phyloP scores from a whole-genome alignment of 2,113 vertebrate species.

The Eolophus roseicapilla region DNA sequence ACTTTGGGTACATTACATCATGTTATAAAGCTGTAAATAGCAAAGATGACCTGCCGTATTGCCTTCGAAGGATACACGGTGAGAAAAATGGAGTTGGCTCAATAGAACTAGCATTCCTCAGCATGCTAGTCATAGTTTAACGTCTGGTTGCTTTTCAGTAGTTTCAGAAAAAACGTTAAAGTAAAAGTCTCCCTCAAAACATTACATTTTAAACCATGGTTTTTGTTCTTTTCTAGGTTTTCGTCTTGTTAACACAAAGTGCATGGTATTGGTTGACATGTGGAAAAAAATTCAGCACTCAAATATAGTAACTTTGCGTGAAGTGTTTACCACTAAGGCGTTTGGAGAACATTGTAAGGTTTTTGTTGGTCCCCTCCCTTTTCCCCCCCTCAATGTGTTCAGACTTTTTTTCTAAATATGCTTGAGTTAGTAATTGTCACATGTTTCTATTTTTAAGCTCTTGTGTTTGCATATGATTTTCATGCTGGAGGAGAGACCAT shows the following conservation, averaged over 20 bases:
- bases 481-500: conserved; percentile 97
- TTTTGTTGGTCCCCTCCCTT: neutral
- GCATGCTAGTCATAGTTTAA: neutral
- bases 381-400: neutral
- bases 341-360: conserved; percentile 96
- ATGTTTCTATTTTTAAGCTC: conserved; percentile 79
- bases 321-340: conserved; percentile 99
- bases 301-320: conserved; percentile 92
- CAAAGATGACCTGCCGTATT: conserved; percentile 98
- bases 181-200: neutral
- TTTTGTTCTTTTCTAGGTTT: conserved; percentile 80
- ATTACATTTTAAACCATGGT: neutral
- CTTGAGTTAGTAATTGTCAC: conserved; percentile 27
- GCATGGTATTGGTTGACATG: conserved; percentile 99
- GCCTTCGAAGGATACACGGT: conserved; percentile 98
- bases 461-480: conserved; percentile 99
- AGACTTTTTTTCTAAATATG: neutral
- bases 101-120: neutral
- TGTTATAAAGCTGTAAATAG: conserved; percentile 99
- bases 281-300: conserved; percentile 99
- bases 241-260: conserved; percentile 97
- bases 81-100: conserved; percentile 34
- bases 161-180: neutral
- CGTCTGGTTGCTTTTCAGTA: neutral
- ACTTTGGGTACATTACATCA: conserved; percentile 97